These are phyloP conservation scores for Rhizoglyphus robini DNA, from an alignment of 1,140 invertebrate genomes.

Conservation along the genomic window DNA sequence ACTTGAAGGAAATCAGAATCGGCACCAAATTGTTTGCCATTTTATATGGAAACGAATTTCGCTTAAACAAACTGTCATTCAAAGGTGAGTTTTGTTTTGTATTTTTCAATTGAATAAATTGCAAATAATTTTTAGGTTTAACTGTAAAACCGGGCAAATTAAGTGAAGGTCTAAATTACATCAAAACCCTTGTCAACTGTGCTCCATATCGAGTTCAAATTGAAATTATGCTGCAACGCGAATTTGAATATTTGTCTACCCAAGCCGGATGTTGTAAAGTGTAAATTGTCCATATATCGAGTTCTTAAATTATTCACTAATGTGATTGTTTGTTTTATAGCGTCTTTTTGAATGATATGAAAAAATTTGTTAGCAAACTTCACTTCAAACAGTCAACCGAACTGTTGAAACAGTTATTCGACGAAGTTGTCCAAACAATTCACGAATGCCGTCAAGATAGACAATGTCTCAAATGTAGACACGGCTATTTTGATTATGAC, in stretches of 20 bases:
- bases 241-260: conserved; percentile 78
- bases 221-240: conserved; percentile 77
- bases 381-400: conserved; percentile 80
- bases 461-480: too few species aligned
- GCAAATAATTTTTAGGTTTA: conserved; percentile 39
- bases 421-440: conserved; percentile 62
- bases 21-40: conserved; percentile 79
- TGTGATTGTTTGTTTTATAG: conserved; percentile 37
- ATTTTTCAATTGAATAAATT: conserved; percentile 3
- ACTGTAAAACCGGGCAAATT: conserved; percentile 74
- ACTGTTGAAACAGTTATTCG: conserved; percentile 62
- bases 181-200: conserved; percentile 60
- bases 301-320: conserved; percentile 35
- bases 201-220: conserved; percentile 72
- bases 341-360: conserved; percentile 75
- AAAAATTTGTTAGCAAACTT: conserved; percentile 71
- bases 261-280: conserved; percentile 47
- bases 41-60: conserved; percentile 78
- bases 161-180: conserved; percentile 61
- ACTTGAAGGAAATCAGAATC: conserved; percentile 73
- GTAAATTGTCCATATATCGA: neutral
- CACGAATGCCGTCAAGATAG: too few species aligned
- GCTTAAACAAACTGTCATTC: conserved; percentile 70
- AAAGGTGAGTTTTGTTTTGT: conserved; percentile 52
- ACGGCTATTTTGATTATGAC: conserved; percentile 79